A percentile compares a stretch with the other conserved stretches of the same genome.
phyloP scores from a whole-genome alignment of 2,888 invertebrate genomes.

The Anoplius nigerrimus region DNA sequence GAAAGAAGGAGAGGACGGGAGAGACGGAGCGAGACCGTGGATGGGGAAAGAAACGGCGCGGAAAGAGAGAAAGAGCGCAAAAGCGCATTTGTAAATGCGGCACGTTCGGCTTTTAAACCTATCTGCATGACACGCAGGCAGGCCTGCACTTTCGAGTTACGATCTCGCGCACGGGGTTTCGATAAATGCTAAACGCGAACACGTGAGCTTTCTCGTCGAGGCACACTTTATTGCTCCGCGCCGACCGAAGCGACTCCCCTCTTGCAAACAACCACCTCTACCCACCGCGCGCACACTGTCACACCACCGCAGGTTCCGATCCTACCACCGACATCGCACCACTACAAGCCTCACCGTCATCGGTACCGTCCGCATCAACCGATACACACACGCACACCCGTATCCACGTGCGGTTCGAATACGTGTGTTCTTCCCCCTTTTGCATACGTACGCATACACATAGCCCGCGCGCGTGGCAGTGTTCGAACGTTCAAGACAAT shows the following conservation, averaged over 20 bases:
- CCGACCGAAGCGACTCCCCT: conserved; percentile 49
- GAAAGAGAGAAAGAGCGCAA: conserved; percentile 26
- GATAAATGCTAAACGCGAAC: conserved; percentile 75
- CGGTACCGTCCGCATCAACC: conserved; percentile 8
- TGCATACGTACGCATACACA: conserved; percentile 23
- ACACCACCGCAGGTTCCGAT: conserved; percentile 19
- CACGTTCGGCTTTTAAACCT: conserved; percentile 74
- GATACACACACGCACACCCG: conserved; percentile 16
- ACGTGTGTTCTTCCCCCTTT: neutral
- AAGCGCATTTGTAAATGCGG: conserved; percentile 71
- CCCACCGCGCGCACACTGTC: conserved; percentile 2
- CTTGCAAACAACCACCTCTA: conserved; percentile 43
- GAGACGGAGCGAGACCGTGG: neutral
- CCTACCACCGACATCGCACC: neutral
- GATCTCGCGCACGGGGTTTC: conserved; percentile 71
- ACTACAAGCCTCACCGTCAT: conserved; percentile 1
- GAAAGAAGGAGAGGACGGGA: conserved; percentile 1
- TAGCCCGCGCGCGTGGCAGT: conserved; percentile 19
- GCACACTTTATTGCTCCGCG: conserved; percentile 69
- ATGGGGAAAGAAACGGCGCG: conserved; percentile 9
- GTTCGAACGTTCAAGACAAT: conserved; percentile 3
- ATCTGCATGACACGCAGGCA: conserved; percentile 73
- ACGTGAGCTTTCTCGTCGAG: conserved; percentile 74
- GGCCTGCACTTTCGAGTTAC: conserved; percentile 72
- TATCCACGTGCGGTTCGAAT: conserved; percentile 2